These are phyloP conservation scores for Microtus richardsoni DNA, from an alignment of 2,113 vertebrate species.

Conservation along the genomic window DNA sequence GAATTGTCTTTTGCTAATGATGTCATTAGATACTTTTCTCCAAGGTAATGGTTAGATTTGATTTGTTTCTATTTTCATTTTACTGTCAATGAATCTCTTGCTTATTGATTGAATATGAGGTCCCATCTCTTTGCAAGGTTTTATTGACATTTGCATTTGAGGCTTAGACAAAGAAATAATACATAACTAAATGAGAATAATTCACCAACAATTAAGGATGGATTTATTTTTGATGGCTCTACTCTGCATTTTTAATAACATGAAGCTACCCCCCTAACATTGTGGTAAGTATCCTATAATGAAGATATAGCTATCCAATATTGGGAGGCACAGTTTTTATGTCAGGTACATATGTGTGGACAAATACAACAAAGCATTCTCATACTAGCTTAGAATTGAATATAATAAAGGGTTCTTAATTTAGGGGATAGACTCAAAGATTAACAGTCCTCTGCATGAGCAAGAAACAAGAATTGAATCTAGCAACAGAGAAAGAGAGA, in stretches of 20 bases:
- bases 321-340: background rate
- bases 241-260: background rate
- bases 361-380: too few species aligned
- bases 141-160: slow-evolving; percentile 22
- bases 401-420: too few species aligned
- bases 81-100: background rate
- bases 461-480: too few species aligned
- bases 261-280: background rate
- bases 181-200: background rate
- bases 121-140: background rate
- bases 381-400: too few species aligned
- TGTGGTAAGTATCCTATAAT: background rate
- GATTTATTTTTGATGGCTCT: background rate
- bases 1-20: slow-evolving; percentile 12
- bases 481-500: too few species aligned
- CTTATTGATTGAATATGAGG: background rate
- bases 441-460: too few species aligned
- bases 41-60: slow-evolving; percentile 18
- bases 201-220: background rate
- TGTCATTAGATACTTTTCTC: slow-evolving; percentile 25
- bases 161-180: background rate
- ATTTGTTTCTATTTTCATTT: slow-evolving; percentile 49
- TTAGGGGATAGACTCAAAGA: too few species aligned
- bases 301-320: background rate
- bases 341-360: too few species aligned